Percentiles rank a stretch among this genome's conserved stretches.
phyloP scores from a whole-genome alignment of 2,113 vertebrate species.

The Chamaea fasciata region DNA sequence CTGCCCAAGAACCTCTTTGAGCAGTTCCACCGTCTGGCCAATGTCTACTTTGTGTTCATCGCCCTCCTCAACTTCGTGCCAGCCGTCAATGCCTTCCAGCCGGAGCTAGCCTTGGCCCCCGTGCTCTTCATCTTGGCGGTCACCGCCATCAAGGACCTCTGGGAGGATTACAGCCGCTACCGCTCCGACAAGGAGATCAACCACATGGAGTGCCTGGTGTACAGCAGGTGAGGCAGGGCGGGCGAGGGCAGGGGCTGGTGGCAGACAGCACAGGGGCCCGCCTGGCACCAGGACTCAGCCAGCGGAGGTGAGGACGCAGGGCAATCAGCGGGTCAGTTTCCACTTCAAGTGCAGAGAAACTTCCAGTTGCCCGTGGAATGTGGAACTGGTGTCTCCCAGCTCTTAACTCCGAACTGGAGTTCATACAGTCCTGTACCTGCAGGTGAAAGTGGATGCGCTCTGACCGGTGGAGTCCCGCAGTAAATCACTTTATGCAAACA shows the following conservation, averaged over 20 bases:
- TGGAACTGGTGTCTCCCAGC: background rate
- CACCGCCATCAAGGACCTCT: slow-evolving; percentile 94
- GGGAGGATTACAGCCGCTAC: slow-evolving; percentile 96
- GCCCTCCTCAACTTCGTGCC: slow-evolving; percentile 94
- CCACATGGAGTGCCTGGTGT: slow-evolving; percentile 94
- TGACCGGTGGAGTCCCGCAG: background rate
- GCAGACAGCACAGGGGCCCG: accelerated
- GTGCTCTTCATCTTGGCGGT: slow-evolving; percentile 94
- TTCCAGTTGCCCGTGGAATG: background rate
- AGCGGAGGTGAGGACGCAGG: background rate
- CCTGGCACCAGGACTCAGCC: accelerated
- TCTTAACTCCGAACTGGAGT: background rate
- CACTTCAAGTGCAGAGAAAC: background rate
- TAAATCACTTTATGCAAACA: background rate
- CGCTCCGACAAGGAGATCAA: slow-evolving; percentile 92
- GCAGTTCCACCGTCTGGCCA: slow-evolving; percentile 94
- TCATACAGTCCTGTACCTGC: background rate
- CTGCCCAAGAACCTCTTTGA: slow-evolving; percentile 97
- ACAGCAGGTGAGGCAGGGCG: slow-evolving; percentile 79
- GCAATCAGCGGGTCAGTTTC: background rate
- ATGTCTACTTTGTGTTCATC: slow-evolving; percentile 97
- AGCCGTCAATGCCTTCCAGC: slow-evolving; percentile 91
- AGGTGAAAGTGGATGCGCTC: background rate
- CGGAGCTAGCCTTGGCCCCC: slow-evolving; percentile 88
- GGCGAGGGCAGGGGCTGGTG: background rate